Percentiles rank a stretch among this genome's conserved stretches.
Evolutionary conservation across 2,797 vertebrate species (phyloP).

Genomic region (Gastrophryne carolinensis): DNA sequence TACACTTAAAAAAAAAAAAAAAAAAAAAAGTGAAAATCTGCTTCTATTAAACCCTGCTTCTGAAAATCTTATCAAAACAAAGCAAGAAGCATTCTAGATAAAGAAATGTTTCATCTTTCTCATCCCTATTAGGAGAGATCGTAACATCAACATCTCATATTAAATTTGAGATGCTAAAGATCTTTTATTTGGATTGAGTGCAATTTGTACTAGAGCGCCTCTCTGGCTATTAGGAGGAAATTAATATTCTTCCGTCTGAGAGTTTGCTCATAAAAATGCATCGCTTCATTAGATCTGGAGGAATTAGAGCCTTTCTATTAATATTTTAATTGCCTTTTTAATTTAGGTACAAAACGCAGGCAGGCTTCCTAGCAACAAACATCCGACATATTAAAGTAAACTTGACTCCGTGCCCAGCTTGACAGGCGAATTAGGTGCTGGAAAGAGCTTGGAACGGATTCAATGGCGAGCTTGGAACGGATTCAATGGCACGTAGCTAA

Average conservation of each 20-base stretch:
- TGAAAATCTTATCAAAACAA: no score
- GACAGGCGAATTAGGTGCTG: background rate
- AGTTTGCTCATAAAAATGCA: conserved; percentile 30
- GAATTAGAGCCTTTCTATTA: conserved; percentile 44
- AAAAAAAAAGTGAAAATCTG: no score
- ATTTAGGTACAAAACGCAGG: conserved; percentile 21
- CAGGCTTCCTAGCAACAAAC: conserved; percentile 31
- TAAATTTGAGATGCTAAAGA: no score
- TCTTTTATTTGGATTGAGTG: no score
- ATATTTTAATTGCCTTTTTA: conserved; percentile 47
- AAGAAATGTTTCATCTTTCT: no score
- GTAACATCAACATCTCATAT: no score
- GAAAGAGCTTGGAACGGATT: conserved; percentile 6
- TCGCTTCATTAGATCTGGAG: conserved; percentile 34
- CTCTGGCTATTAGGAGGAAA: background rate
- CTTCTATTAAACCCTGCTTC: no score
- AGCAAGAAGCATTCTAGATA: no score
- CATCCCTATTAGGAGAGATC: no score
- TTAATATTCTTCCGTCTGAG: conserved; percentile 17
- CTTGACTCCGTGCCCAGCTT: background rate
- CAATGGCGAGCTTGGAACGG: background rate
- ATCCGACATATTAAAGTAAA: conserved; percentile 29
- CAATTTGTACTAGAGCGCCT: background rate
- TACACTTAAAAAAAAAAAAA: no score
- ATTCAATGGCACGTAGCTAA: no score